phyloP scores from a whole-genome alignment of 92 coral and sea anemone genomes.

The Scolanthus callimorphus region DNA sequence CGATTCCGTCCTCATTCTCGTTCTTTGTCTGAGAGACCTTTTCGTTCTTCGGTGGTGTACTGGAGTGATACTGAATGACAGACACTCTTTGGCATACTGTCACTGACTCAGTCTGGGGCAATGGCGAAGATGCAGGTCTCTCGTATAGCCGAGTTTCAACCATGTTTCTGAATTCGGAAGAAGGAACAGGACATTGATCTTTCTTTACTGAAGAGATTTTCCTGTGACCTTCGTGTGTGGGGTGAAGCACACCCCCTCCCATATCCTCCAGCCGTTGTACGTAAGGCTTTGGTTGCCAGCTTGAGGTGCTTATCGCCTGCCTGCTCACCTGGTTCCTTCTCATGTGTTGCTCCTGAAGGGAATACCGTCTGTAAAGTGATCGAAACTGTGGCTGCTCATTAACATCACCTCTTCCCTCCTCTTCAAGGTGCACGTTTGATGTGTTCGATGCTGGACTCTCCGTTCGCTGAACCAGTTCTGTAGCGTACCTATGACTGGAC shows the following conservation, averaged over 20 bases:
- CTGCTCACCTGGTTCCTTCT: background rate
- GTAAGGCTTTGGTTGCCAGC: background rate
- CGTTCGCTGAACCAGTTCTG: background rate
- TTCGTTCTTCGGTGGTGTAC: too few species aligned
- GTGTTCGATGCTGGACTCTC: too few species aligned
- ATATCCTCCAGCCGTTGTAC: background rate
- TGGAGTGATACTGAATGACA: conserved; percentile 73
- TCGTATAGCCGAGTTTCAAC: background rate
- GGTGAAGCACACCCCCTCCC: too few species aligned
- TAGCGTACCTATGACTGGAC: background rate
- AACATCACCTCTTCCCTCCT: too few species aligned
- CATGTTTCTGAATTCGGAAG: too few species aligned
- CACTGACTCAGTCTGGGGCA: background rate
- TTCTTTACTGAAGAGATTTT: background rate
- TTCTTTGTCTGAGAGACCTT: too few species aligned
- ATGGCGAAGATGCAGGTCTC: background rate
- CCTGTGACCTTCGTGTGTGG: too few species aligned
- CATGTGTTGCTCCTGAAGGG: background rate
- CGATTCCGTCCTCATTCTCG: too few species aligned
- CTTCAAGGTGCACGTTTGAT: too few species aligned
- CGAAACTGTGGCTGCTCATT: background rate
- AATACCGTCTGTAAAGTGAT: background rate
- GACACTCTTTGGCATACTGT: conserved; percentile 68
- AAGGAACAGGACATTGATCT: too few species aligned
- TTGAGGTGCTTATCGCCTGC: background rate